Base-by-base conservation (phyloP, 2,888 invertebrate genomes). In the Drosophila trichaetosa region DNA sequence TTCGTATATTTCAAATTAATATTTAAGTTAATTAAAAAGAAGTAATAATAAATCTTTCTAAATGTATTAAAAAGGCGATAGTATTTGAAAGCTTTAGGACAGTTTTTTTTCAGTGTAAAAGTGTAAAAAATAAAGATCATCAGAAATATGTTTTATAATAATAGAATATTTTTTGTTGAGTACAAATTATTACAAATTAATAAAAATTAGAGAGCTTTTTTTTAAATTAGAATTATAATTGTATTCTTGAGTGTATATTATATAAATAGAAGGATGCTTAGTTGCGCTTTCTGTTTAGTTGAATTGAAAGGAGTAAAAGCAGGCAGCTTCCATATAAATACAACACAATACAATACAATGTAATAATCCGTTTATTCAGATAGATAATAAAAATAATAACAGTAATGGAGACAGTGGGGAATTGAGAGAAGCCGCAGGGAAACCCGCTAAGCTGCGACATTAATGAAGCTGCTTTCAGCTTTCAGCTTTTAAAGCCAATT, bases 301-400 rank as follows among this genome's bases (percentile, higher is more conserved):
- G 8, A 46, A 46, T 46, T 46, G 16, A 46, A 24, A 46, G 46
- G 24, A 46, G 46, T 46, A 2, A 21, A 7, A 46, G 21, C 7
- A 40, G 40, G 1, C n/a, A 21, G 40, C 11, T 40, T 21, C 5
- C 40, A 40, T 40, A 21, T 6, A 11, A 21, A 21, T 42, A 21
- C 42, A 42, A 21, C 11, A 21, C 11, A 42, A 34, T 1, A 13
- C 34, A n/a, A n/a, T 13, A 59, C 42, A 63, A 63, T 38, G 46
- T 3, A 46, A 56, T 86, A 89, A 84, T 89, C 87, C 69, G 79
- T 79, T 79, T 86, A 76, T 67, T 64, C 49, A 64, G 40, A 72
- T 27, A 46, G 16, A 46, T 46, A 46, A 24, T 46, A 46, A 46
- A 24, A 46, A 24, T 46, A 24, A 24, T 46, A 46, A 83, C 71